phyloP scores from a whole-genome alignment of 2,797 vertebrate genomes.

The Halcyon leucocephala region DNA sequence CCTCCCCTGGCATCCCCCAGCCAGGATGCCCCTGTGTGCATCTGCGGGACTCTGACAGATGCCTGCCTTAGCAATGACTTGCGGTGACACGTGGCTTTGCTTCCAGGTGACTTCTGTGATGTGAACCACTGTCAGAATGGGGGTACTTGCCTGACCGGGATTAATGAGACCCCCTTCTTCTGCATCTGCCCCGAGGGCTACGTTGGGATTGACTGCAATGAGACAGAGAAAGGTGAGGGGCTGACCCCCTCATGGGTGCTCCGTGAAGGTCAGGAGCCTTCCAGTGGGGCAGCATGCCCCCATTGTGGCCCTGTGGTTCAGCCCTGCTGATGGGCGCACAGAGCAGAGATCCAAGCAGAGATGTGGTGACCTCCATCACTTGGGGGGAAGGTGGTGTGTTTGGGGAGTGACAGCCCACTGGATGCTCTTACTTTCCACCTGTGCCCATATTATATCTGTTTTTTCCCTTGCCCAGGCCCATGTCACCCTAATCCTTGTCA shows the following conservation, averaged over 20 bases:
- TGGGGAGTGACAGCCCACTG: not conserved
- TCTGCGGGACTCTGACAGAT: not conserved
- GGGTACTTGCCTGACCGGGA: slow-evolving; percentile 88
- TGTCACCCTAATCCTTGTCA: slow-evolving; percentile 92
- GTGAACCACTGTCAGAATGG: slow-evolving; percentile 90
- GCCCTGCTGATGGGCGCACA: not conserved
- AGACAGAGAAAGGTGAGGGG: slow-evolving; percentile 87
- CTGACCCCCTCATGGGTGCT: not conserved
- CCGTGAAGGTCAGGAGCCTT: not conserved
- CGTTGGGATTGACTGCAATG: slow-evolving; percentile 88
- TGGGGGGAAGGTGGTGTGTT: not conserved
- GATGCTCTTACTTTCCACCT: not conserved
- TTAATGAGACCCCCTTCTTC: slow-evolving; percentile 85
- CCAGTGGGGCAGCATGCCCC: not conserved
- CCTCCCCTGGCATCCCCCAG: not conserved
- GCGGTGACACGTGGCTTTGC: not conserved
- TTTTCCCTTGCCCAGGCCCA: slow-evolving; percentile 80
- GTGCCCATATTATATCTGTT: not conserved
- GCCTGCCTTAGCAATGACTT: not conserved
- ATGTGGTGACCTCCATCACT: not conserved
- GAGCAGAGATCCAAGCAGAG: not conserved
- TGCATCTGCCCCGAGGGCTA: slow-evolving; percentile 93
- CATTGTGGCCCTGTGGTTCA: not conserved
- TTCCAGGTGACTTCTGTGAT: slow-evolving; percentile 89
- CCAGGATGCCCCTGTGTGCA: fast-evolving